Conservation (phyloP, 2,797 vertebrate genomes). For the Ctenopoma kingsleyae region DNA sequence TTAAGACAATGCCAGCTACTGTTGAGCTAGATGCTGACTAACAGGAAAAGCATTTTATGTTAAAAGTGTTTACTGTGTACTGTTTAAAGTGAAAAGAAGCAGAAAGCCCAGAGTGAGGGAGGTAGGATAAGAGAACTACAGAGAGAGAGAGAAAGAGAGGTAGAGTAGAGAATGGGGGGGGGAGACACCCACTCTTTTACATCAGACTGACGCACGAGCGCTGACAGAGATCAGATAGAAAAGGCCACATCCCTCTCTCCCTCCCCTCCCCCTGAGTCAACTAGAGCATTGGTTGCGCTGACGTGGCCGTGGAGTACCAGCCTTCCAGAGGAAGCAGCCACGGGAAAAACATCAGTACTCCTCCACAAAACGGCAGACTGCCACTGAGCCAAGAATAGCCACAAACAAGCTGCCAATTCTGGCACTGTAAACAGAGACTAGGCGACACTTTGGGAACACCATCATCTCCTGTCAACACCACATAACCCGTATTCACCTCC, state of each 20-base stretch:
- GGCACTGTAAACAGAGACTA: constrained; percentile 61
- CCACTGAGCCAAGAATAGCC: constrained; percentile 68
- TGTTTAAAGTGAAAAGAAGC: constrained; percentile 31
- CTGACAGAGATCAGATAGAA: constrained; percentile 88
- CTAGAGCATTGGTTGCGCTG: constrained; percentile 73
- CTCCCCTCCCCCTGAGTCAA: constrained; percentile 70
- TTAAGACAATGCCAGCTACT: constrained; percentile 35
- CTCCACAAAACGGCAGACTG: constrained; percentile 52
- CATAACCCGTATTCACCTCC: constrained; percentile 41
- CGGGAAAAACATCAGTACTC: constrained; percentile 67
- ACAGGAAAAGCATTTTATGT: constrained; percentile 44
- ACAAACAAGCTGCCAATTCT: constrained; percentile 63
- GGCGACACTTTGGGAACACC: constrained; percentile 53
- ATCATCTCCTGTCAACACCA: constrained; percentile 60
- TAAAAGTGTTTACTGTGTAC: constrained; percentile 30
- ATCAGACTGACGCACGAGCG: constrained; percentile 92
- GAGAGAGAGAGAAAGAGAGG: constrained; percentile 25
- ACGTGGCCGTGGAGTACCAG: constrained; percentile 83
- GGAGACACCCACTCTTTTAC: constrained; percentile 88
- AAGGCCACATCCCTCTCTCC: constrained; percentile 80
- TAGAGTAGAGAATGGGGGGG: constrained; percentile 34
- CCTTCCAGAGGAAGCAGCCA: constrained; percentile 80
- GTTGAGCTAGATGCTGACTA: constrained; percentile 44
- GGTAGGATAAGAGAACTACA: constrained; percentile 33
- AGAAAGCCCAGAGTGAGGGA: constrained; percentile 43